Evolutionary conservation across 2,113 vertebrate genomes (phyloP), one percentile per base, ranked within the genome.

Genomic region (Lycaon pictus): DNA sequence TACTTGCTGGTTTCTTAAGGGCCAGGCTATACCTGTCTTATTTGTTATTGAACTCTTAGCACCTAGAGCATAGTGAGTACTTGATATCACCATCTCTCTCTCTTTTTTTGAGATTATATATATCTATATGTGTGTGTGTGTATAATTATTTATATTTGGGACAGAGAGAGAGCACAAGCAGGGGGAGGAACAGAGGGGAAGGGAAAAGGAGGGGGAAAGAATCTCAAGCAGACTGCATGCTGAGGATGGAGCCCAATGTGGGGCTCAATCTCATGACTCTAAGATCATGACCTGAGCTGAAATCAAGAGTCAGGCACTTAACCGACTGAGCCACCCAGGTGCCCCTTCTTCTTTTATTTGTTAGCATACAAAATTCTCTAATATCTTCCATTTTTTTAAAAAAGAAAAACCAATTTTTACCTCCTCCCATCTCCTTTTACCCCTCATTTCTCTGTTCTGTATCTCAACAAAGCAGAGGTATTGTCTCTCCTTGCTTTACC

Each of bases 21-120:
- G 25, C 27, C 22, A 63, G 60, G 74, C 19, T 92, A 22, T 93
- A 60, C 7, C 12, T 81, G 15, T 92, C 32, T 86, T 94, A 51
- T 94, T 88, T 22, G 11, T 95, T 83, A 88, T 77, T 81, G n/a
- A 63, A 95, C 62, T 94, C 63, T 67, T 93, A 60, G 53, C 53
- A 74, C 35, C 55, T 92, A 51, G 35, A 95, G 86, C 15, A 87
- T 10, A 37, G 13, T 51, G 81, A 19, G 12, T 90, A 55, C 76
- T 77, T 93, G 48, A 90, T 76, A 85, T 82, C 72, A 88, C 35
- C 20, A 35, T 86, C n/a, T 88, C n/a, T 88, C 43, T 88, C 17
- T 67, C 67, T 69, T 17, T 69, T 69, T 69, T 69, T n/a, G n/a
- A n/a, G 67, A 69, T 43, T 43, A 43, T 43, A 43, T 43, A 43